Evolutionary conservation across 1,140 invertebrate species (phyloP).

Genomic region (Saccostrea cuccullata): DNA sequence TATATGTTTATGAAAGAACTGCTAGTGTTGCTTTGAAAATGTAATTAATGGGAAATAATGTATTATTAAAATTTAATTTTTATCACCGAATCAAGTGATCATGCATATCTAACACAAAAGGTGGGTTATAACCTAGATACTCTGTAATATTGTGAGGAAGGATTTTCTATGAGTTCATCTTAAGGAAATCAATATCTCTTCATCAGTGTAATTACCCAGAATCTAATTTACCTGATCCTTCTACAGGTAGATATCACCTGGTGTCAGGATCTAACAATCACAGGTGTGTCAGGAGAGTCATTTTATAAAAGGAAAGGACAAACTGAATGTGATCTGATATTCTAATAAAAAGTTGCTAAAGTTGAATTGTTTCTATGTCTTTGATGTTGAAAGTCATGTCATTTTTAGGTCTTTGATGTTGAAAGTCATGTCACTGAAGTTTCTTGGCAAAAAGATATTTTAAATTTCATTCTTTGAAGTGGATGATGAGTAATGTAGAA

Average conservation of each 20-base stretch:
- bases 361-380: neutral
- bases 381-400: neutral
- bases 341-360: neutral
- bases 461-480: no score
- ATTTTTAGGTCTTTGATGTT: neutral
- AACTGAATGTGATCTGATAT: neutral
- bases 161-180: neutral
- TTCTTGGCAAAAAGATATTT: no score
- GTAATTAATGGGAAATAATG: slow-evolving; percentile 1
- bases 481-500: no score
- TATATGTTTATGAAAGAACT: no score
- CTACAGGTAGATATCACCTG: neutral
- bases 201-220: neutral
- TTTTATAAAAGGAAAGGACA: neutral
- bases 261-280: neutral
- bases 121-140: neutral
- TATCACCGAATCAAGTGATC: neutral
- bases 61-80: neutral
- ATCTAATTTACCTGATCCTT: neutral
- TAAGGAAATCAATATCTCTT: neutral
- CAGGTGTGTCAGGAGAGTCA: neutral
- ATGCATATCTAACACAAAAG: neutral
- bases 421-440: neutral
- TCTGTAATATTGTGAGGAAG: neutral
- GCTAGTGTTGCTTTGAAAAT: neutral